Base-by-base conservation (phyloP, 1,140 invertebrate species). In the Neodiprion virginianus region DNA sequence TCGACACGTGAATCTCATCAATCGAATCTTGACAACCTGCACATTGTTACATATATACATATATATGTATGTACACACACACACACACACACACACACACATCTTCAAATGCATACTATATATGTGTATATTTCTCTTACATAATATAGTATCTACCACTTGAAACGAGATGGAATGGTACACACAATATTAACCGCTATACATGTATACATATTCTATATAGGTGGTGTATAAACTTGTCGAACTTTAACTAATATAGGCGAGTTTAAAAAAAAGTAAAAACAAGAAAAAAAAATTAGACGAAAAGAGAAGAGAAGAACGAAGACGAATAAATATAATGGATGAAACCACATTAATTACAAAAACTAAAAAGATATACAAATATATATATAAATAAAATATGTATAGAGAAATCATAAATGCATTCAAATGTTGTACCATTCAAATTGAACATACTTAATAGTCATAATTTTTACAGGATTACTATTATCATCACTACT, bases 401-500 rank as follows among this genome's bases (percentile, higher is more conserved):
- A 17, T 21, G 61, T 65, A 65, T 14, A 65, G 61, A 14, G 61
- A 65, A 65, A 65, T 14, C 12, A 65, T 14, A 17, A 17, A 65
- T 65, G 61, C 61, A 65, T 65, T 65, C 12, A 65, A 65, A 14
- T 65, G 7, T 65, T 65, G 61, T 72, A 61, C 61, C 28, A 65
- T 66, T n/a, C 40, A 65, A 47, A 61, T 61, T 40, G 61, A 48
- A 61, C 61, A 65, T 65, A 65, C 61, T 65, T 65, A 65, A 65
- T 65, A 65, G 61, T 14, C 12, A 65, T 65, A 65, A 65, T 65
- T 61, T 72, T 72, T 65, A 50, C 47, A 72, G 11, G 48, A 72
- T 10, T 49, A 49, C 23, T 49, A 72, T 72, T 71, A 72, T 53
- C 50, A 72, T 72, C n/a, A 72, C 11, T 23, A 72, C 21, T 49